Evolutionary conservation across 2,888 invertebrate genomes (phyloP), one percentile per base, ranked within the genome.

Genomic region (Omphaloscelis lunosa): DNA sequence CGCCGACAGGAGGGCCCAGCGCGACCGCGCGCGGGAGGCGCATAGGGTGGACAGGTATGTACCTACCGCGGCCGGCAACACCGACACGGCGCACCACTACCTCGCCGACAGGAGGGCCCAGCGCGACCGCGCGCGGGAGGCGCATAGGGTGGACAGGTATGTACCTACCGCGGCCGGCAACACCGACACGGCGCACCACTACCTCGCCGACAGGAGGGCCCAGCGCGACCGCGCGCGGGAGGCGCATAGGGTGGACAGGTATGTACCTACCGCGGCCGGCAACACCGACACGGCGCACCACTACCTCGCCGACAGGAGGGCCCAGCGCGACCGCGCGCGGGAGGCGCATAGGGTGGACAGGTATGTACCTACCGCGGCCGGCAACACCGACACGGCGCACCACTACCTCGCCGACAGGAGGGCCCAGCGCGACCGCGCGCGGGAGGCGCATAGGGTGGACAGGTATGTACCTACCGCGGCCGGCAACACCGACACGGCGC

Each of bases 41-140:
- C 90, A 90, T 20, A 20, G 73, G 69, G 89, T 94, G 92, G 95
- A 95, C 5, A 72, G 72, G 72, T 72, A 70, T 17, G 71, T 48
- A 48, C 48, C 48, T 48, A 17, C 17, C 12, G 48, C 9, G 98
- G 85, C 75, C 4, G 94, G 94, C 0, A 96, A 97, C 90, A 91
- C 98, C 2, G 97, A 97, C 79, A 90, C 91, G 11, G 98, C 98
- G 1, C 97, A 98, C 41, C 97, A 97, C 86, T 97, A 97, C 89
- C 98, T 98, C 68, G 97, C 97, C 27, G 97, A 97, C 68, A 94
- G 96, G 63, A 93, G 96, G 68, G 95, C 96, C 77, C 97, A 97
- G 92, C 91, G 97, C 72, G 90, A 91, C 45, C 93, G 96, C 80
- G 95, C 96, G 5, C 90, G 97, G 39, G 89, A 89, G 7, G 34